Percentiles rank a stretch among this genome's conserved stretches.
Conservation (phyloP, 2,888 invertebrate genomes). For the Leptinotarsa peninsularis region DNA sequence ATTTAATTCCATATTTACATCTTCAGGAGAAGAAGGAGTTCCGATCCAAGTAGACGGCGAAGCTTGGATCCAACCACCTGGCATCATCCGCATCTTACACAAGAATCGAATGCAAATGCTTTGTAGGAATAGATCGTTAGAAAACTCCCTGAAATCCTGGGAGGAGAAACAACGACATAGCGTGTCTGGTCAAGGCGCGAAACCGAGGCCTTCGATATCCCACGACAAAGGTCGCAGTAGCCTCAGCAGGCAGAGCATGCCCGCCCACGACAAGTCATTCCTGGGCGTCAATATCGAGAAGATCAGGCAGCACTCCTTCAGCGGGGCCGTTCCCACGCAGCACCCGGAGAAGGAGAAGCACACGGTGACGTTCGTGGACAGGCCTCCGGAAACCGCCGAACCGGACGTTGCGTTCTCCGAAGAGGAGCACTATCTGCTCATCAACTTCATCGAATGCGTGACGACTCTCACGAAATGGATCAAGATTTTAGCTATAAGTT, state of each 20-base stretch:
- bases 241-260: constrained; percentile 65
- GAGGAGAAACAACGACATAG: constrained; percentile 83
- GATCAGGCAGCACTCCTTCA: constrained; percentile 65
- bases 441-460: constrained; percentile 85
- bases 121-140: constrained; percentile 89
- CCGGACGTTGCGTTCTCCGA: constrained; percentile 68
- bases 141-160: constrained; percentile 90
- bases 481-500: constrained; percentile 70
- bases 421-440: constrained; percentile 78
- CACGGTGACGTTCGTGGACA: constrained; percentile 61
- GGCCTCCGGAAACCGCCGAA: constrained; percentile 56
- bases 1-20: neutral
- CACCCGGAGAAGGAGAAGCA: constrained; percentile 52
- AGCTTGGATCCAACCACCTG: constrained; percentile 97
- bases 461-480: constrained; percentile 90
- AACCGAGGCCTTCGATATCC: constrained; percentile 62
- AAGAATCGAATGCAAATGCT: constrained; percentile 98
- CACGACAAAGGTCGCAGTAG: constrained; percentile 64
- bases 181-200: constrained; percentile 67
- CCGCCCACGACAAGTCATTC: constrained; percentile 63
- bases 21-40: constrained; percentile 84
- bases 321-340: constrained; percentile 61
- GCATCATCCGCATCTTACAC: constrained; percentile 94
- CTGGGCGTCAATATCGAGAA: constrained; percentile 64
- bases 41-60: constrained; percentile 98